phyloP scores from a whole-genome alignment of 1,140 invertebrate genomes.

The Dolichoris vasculosae region DNA sequence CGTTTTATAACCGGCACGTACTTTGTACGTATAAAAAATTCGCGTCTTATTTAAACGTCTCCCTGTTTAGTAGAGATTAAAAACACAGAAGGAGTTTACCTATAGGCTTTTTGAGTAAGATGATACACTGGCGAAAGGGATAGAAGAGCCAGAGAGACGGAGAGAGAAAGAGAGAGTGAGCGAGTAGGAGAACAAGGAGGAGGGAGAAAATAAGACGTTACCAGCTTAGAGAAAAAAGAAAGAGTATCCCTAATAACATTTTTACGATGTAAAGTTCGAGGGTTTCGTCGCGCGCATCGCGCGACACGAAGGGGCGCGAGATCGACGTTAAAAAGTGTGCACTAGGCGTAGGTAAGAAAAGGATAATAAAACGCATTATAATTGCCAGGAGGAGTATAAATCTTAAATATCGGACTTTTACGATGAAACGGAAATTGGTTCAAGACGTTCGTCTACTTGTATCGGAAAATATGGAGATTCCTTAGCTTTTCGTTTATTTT shows the following conservation, averaged over 20 bases:
- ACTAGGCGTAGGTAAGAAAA: conserved; percentile 53
- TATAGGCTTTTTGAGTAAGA: neutral
- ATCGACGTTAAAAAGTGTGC: conserved; percentile 58
- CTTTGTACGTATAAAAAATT: conserved; percentile 65
- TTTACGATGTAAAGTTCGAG: conserved; percentile 73
- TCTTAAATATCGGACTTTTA: conserved; percentile 73
- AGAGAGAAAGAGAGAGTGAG: neutral
- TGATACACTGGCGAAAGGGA: neutral
- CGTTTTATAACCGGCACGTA: conserved; percentile 60
- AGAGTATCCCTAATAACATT: conserved; percentile 70
- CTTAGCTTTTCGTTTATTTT: conserved; percentile 47
- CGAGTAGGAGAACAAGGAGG: neutral
- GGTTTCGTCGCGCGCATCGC: conserved; percentile 59
- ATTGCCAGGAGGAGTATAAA: conserved; percentile 72
- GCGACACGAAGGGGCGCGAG: conserved; percentile 55
- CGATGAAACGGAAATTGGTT: conserved; percentile 69
- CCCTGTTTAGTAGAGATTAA: conserved; percentile 54
- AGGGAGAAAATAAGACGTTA: neutral
- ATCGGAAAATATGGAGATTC: conserved; percentile 57
- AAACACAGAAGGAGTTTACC: conserved; percentile 46
- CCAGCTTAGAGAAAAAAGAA: conserved; percentile 2
- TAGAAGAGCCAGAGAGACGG: neutral
- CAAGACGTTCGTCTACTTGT: conserved; percentile 62
- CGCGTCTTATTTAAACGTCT: conserved; percentile 72
- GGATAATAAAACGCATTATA: conserved; percentile 73